Base-by-base conservation (phyloP, 2,113 vertebrate genomes). In the Melanerpes formicivorus region DNA sequence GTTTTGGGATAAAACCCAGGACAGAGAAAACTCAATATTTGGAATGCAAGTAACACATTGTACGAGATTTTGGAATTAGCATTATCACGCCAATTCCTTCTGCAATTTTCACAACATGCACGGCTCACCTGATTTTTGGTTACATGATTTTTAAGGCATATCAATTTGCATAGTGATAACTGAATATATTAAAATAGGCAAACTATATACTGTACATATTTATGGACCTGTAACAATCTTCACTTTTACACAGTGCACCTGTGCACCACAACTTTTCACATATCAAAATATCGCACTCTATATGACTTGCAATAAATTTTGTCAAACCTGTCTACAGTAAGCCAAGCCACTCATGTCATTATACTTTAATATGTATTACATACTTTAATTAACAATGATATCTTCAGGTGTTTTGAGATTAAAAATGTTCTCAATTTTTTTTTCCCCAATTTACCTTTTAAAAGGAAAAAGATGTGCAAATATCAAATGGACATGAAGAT, bases 401-500 rank as follows among this genome's bases (percentile, higher is more conserved):
- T 54, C 6, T 64, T 71, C 13, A 19, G 3, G 1, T 9, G 80
- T 94, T 88, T 56, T 65, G 29, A 87, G 15, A 69, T 55, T 27
- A 25, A 34, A 72, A 71, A 7, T 64, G 80, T 56, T 71, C 27
- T 54, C 34, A 59, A 12, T 1, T 67, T 64, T 77, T 87, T 77
- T 55, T 55, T 29, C 12, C 22, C 14, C 22, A 0, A 46, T 88
- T 73, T 34, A 19, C 5, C 14, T 69, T 88, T 62, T 50, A 40
- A 70, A 73, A 23, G 71, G 5, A 88, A 90, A 92, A 92, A 50
- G 34, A 75, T 5, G 5, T 26, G 15, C 23, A 90, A 62, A 75
- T 29, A 87, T 6, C 0, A 0, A 78, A 70, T 2, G 2, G 64
- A 56, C 1, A 9, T 25, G 46, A 78, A 87, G 63, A 12, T 46